Evolutionary conservation across 2,888 invertebrate species (phyloP).

Genomic region (Therioaphis trifolii): DNA sequence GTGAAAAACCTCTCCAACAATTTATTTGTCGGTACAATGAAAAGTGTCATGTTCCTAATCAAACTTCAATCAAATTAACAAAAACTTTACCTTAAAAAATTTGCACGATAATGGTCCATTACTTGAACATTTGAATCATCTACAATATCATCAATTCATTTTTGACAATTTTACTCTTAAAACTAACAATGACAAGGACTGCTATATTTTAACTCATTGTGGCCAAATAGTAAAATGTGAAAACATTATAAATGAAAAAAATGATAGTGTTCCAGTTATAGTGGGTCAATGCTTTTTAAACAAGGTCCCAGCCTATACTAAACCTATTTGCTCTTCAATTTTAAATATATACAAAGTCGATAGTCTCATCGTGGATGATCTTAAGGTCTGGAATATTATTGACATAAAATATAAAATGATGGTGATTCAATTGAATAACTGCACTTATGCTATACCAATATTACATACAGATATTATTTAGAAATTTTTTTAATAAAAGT

Average conservation of each 20-base stretch:
- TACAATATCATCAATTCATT: not conserved
- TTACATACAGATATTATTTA: too few relatives aligned
- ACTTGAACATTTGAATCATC: not conserved
- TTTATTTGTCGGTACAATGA: constrained; percentile 2
- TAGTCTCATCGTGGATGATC: too few relatives aligned
- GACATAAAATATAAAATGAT: too few relatives aligned
- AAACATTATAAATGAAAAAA: not conserved
- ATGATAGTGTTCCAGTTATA: not conserved
- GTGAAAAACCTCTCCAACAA: constrained; percentile 28
- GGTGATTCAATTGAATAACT: too few relatives aligned
- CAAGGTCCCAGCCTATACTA: not conserved
- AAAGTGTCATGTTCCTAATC: not conserved
- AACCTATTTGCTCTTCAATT: not conserved
- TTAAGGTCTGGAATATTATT: too few relatives aligned
- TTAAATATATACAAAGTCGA: too few relatives aligned
- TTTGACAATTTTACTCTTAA: not conserved
- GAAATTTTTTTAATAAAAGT: too few relatives aligned
- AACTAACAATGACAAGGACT: not conserved
- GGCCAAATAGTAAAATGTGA: not conserved
- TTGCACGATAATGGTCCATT: not conserved
- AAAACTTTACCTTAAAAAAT: not conserved
- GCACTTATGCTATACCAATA: too few relatives aligned
- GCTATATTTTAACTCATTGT: not conserved
- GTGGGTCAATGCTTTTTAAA: not conserved
- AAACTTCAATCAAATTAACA: not conserved